Conservation (phyloP, 2,888 invertebrate genomes). For the Tupiocoris notatus region DNA sequence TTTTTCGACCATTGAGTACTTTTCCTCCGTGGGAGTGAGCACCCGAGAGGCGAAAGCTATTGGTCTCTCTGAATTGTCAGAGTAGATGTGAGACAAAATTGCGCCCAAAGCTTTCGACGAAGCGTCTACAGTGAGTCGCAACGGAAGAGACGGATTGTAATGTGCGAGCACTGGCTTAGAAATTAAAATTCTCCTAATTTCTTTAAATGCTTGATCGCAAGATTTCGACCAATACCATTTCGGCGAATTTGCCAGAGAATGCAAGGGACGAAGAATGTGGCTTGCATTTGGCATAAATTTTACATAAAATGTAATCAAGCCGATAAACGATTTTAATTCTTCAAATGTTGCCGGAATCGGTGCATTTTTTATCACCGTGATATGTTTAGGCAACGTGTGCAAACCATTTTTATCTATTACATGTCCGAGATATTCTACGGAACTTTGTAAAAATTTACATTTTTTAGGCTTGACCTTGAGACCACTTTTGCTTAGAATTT, state of each 20-base stretch:
- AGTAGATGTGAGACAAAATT: conserved; percentile 1
- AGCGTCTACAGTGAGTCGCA: conserved; percentile 25
- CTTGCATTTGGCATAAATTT: conserved; percentile 50
- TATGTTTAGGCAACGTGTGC: conserved; percentile 42
- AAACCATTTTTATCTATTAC: conserved; percentile 25
- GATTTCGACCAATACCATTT: conserved; percentile 21
- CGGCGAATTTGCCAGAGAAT: conserved; percentile 15
- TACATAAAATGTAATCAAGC: conserved; percentile 52
- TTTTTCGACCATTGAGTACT: neutral
- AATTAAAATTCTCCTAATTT: conserved; percentile 16
- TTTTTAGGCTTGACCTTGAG: conserved; percentile 33
- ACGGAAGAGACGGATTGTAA: conserved; percentile 2
- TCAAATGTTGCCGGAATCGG: conserved; percentile 47
- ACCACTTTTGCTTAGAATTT: conserved; percentile 15
- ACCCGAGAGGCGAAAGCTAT: neutral
- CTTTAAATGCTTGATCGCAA: conserved; percentile 24
- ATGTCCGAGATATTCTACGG: conserved; percentile 41
- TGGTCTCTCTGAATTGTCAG: neutral
- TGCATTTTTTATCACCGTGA: conserved; percentile 47
- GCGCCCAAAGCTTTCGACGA: conserved; percentile 29
- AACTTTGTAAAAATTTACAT: conserved; percentile 25
- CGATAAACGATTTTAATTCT: conserved; percentile 50
- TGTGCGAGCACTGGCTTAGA: conserved; percentile 33
- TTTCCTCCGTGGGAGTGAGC: neutral
- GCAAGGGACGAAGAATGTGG: conserved; percentile 27